Conservation (phyloP, 2,888 invertebrate species). For the Arrhopalites spinosus region DNA sequence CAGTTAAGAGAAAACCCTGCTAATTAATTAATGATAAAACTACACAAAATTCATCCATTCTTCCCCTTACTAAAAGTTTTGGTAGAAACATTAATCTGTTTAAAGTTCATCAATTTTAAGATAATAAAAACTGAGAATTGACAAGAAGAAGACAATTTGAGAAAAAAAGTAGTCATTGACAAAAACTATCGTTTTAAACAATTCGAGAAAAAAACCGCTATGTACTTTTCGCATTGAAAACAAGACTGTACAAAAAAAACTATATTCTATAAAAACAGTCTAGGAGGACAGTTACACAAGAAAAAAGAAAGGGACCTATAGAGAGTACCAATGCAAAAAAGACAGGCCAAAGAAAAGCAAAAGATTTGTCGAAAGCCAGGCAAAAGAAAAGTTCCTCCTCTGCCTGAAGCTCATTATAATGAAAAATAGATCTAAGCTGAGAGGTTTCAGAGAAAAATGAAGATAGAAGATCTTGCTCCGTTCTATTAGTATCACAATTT, state of each 20-base stretch:
- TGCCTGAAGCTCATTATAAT: conserved; percentile 30
- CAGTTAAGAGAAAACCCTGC: too few relatives aligned
- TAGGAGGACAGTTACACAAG: neutral
- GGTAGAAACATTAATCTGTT: too few relatives aligned
- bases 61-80: too few relatives aligned
- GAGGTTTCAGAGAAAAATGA: conserved; percentile 22
- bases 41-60: too few relatives aligned
- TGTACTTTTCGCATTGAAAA: neutral
- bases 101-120: too few relatives aligned
- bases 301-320: neutral
- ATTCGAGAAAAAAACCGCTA: too few relatives aligned
- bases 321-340: neutral
- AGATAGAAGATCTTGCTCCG: conserved; percentile 2
- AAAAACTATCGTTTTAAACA: too few relatives aligned
- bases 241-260: neutral
- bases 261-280: neutral
- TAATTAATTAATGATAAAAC: too few relatives aligned
- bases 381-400: conserved; percentile 14
- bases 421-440: conserved; percentile 27
- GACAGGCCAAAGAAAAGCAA: neutral
- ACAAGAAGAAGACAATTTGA: too few relatives aligned
- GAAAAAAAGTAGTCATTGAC: too few relatives aligned
- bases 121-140: too few relatives aligned
- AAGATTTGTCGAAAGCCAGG: neutral
- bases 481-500: neutral